Evolutionary conservation across 2,888 invertebrate genomes (phyloP).

Genomic region (Athalia cordata): DNA sequence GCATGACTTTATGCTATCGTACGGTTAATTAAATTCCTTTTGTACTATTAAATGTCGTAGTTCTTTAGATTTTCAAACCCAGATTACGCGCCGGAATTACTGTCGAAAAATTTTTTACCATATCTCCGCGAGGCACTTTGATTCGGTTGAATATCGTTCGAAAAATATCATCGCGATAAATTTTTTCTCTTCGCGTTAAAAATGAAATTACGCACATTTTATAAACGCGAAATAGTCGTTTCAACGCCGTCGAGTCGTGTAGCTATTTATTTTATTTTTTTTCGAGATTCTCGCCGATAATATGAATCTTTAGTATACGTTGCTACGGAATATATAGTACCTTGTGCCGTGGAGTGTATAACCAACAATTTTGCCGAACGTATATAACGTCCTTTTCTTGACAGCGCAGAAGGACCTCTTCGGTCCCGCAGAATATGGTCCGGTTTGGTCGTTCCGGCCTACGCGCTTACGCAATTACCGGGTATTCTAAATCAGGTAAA

Average conservation of each 20-base stretch:
- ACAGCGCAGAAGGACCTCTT: background rate
- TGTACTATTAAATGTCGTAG: constrained; percentile 59
- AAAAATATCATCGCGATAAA: too few species aligned
- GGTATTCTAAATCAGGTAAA: constrained; percentile 15
- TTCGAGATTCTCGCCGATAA: too few species aligned
- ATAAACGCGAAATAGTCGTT: constrained; percentile 22
- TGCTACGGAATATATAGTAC: too few species aligned
- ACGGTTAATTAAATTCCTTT: constrained; percentile 64
- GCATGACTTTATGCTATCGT: constrained; percentile 59
- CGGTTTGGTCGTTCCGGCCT: constrained; percentile 12
- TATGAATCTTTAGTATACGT: too few species aligned
- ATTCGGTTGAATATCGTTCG: too few species aligned
- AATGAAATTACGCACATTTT: background rate
- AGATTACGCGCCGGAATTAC: constrained; percentile 49
- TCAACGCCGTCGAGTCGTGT: background rate
- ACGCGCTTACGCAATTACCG: constrained; percentile 36
- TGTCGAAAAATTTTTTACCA: background rate
- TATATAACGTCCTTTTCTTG: too few species aligned
- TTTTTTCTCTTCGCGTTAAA: too few species aligned
- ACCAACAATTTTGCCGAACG: too few species aligned
- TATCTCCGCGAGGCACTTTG: background rate
- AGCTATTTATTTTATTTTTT: too few species aligned
- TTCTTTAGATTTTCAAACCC: constrained; percentile 57
- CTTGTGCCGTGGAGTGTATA: too few species aligned
- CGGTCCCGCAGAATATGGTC: constrained; percentile 6